Evolutionary conservation across 2,888 invertebrate species (phyloP).

Genomic region (Lycaena phlaeas): DNA sequence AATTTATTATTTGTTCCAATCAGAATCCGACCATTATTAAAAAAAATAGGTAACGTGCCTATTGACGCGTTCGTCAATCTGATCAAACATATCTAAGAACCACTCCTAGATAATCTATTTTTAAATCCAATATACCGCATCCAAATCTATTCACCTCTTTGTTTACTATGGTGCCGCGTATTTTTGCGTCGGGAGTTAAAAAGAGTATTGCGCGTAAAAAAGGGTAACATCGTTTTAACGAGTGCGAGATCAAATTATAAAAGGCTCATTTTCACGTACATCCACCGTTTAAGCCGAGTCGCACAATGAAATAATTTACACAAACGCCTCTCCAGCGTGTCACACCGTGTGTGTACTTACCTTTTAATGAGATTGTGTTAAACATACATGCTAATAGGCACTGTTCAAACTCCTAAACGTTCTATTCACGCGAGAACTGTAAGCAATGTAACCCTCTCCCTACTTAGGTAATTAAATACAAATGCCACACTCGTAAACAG

Average conservation of each 20-base stretch:
- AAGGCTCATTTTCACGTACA: constrained; percentile 10
- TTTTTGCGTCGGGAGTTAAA: too few relatives aligned
- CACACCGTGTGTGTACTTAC: constrained; percentile 6
- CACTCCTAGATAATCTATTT: too few relatives aligned
- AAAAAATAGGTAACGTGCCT: too few relatives aligned
- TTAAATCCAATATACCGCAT: too few relatives aligned
- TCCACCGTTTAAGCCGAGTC: background rate
- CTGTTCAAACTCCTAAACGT: constrained; percentile 17
- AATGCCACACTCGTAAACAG: constrained; percentile 4
- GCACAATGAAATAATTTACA: constrained; percentile 7
- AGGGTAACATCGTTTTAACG: too few relatives aligned
- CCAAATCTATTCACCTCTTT: too few relatives aligned
- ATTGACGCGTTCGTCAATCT: too few relatives aligned
- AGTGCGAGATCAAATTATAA: constrained; percentile 22
- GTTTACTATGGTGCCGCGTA: too few relatives aligned
- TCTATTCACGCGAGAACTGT: constrained; percentile 13
- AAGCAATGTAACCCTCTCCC: constrained; percentile 6
- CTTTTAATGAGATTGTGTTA: constrained; percentile 21
- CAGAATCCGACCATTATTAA: too few relatives aligned
- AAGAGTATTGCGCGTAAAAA: too few relatives aligned
- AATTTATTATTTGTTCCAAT: too few relatives aligned
- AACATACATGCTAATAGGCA: constrained; percentile 19
- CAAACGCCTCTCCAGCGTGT: background rate
- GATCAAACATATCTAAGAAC: too few relatives aligned
- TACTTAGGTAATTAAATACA: constrained; percentile 8